phyloP scores from a whole-genome alignment of 2,113 vertebrate genomes.

The Nymphicus hollandicus region DNA sequence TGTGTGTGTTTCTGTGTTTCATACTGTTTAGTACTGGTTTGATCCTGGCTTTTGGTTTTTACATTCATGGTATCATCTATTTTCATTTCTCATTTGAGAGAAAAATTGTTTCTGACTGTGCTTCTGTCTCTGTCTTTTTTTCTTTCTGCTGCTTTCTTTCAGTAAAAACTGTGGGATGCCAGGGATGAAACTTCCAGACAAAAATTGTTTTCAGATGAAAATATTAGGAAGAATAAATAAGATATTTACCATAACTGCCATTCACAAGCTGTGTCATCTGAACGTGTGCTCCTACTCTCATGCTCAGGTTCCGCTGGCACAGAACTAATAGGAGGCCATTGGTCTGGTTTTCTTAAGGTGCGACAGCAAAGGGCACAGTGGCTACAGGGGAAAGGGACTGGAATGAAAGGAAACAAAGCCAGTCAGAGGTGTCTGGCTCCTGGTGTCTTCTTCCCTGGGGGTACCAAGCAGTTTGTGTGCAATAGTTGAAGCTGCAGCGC shows the following conservation, averaged over 20 bases:
- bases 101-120: background rate
- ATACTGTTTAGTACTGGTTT: background rate
- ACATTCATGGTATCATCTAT: background rate
- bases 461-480: rapidly evolving
- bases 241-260: background rate
- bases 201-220: background rate
- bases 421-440: background rate
- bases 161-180: background rate
- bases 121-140: background rate
- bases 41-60: background rate
- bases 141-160: background rate
- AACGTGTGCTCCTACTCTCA: background rate
- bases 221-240: background rate
- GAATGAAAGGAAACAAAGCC: background rate
- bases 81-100: background rate
- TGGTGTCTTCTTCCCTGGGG: too few species aligned
- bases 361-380: background rate
- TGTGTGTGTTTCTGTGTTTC: background rate
- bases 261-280: background rate
- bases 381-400: background rate
- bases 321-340: background rate
- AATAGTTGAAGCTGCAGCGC: background rate
- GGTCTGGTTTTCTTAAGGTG: background rate
- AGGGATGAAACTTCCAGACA: background rate
- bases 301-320: background rate